These are phyloP conservation scores for Orgyia antiqua DNA, from an alignment of 2,888 invertebrate genomes.

Conservation along the genomic window DNA sequence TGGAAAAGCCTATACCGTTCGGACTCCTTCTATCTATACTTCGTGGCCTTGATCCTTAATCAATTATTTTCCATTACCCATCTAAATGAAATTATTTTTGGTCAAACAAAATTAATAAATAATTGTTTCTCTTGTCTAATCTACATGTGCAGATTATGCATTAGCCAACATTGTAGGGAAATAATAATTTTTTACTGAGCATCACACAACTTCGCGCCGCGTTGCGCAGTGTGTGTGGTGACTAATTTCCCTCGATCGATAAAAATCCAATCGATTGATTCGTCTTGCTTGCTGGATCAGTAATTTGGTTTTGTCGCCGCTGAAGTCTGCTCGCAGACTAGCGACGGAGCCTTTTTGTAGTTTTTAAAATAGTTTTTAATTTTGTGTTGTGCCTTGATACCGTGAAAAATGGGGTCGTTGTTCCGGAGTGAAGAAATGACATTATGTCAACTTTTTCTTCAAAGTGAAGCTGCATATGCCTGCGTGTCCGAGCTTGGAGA, in stretches of 20 bases:
- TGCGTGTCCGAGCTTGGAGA: slow-evolving; percentile 99
- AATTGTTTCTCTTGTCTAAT: too few species aligned
- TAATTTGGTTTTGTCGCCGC: slow-evolving; percentile 65
- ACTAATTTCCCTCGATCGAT: slow-evolving; percentile 35
- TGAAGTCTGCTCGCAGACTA: slow-evolving; percentile 64
- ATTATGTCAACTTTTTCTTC: slow-evolving; percentile 97
- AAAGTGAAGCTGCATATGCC: slow-evolving; percentile 98
- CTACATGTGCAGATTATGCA: too few species aligned
- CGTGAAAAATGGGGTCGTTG: slow-evolving; percentile 87
- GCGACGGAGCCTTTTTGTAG: slow-evolving; percentile 50
- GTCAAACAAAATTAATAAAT: too few species aligned
- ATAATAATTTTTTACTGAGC: background rate
- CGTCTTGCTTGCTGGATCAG: slow-evolving; percentile 22
- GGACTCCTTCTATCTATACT: too few species aligned
- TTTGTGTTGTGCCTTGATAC: slow-evolving; percentile 42
- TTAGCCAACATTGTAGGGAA: too few species aligned
- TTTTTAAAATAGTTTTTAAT: slow-evolving; percentile 37
- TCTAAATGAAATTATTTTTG: too few species aligned
- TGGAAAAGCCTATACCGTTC: too few species aligned
- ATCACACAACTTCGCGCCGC: too few species aligned
- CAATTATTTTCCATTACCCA: too few species aligned
- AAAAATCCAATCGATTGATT: slow-evolving; percentile 53
- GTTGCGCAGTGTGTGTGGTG: slow-evolving; percentile 29
- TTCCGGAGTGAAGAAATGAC: slow-evolving; percentile 99
- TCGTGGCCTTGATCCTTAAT: too few species aligned